A percentile compares a stretch with the other conserved stretches of the same genome.
These are phyloP conservation scores for Amorpha juglandis DNA, from an alignment of 2,888 invertebrate species.

Conservation along the genomic window DNA sequence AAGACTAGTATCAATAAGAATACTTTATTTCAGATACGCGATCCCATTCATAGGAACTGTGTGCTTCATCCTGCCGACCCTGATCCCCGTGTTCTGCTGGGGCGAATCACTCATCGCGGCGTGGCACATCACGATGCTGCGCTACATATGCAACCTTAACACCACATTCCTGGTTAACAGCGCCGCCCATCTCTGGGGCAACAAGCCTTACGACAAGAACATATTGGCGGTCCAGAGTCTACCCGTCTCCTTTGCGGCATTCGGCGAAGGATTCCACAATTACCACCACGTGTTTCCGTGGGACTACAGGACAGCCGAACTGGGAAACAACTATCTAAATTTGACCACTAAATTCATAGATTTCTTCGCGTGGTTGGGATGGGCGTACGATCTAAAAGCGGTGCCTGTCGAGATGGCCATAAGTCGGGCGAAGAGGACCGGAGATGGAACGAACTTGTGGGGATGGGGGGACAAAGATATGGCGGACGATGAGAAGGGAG, in stretches of 20 bases:
- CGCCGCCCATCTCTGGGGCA: slow-evolving; percentile 83
- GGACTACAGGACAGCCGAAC: slow-evolving; percentile 54
- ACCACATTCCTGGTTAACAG: slow-evolving; percentile 86
- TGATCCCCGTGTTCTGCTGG: slow-evolving; percentile 83
- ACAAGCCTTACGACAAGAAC: slow-evolving; percentile 68
- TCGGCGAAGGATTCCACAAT: slow-evolving; percentile 58
- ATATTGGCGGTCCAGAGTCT: slow-evolving; percentile 44
- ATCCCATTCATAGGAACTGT: slow-evolving; percentile 36
- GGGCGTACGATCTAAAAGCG: slow-evolving; percentile 46
- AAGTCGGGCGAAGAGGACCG: slow-evolving; percentile 32
- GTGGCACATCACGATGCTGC: slow-evolving; percentile 67
- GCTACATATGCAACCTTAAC: slow-evolving; percentile 84
- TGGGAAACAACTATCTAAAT: slow-evolving; percentile 49
- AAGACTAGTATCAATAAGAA: background rate
- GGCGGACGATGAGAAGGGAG: slow-evolving; percentile 20
- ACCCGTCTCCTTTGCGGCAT: slow-evolving; percentile 41
- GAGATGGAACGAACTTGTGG: slow-evolving; percentile 35
- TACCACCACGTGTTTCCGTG: slow-evolving; percentile 59
- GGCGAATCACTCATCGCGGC: slow-evolving; percentile 71
- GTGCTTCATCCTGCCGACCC: slow-evolving; percentile 75
- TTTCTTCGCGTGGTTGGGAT: slow-evolving; percentile 44
- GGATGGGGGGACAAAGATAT: slow-evolving; percentile 33
- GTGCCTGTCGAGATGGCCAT: slow-evolving; percentile 34
- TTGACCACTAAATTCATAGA: slow-evolving; percentile 44
- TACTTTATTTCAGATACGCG: slow-evolving; percentile 35